Evolutionary conservation across 2,888 invertebrate genomes (phyloP).

Genomic region (Pseudococcus longispinus): DNA sequence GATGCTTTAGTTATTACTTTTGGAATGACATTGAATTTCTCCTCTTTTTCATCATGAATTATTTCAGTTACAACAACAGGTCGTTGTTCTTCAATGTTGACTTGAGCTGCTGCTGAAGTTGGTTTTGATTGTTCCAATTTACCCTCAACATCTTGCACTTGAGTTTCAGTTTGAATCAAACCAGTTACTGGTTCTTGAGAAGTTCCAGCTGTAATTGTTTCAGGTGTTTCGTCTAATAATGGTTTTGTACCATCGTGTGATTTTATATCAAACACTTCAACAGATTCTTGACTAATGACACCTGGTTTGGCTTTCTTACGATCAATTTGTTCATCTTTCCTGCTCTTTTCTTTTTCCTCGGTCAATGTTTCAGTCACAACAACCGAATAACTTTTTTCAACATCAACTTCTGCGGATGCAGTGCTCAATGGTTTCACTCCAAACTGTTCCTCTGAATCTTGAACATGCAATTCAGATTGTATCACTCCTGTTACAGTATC

Average conservation of each 20-base stretch:
- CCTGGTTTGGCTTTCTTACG: constrained; percentile 63
- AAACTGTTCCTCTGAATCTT: neutral
- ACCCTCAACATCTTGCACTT: constrained; percentile 62
- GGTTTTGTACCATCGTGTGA: neutral
- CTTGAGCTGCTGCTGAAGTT: constrained; percentile 15
- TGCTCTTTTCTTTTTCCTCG: constrained; percentile 62
- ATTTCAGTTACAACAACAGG: constrained; percentile 57
- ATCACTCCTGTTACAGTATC: neutral
- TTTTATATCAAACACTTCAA: constrained; percentile 62
- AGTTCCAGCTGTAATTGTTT: constrained; percentile 63
- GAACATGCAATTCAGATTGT: constrained; percentile 12
- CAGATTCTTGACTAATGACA: constrained; percentile 63
- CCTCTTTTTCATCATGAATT: constrained; percentile 54
- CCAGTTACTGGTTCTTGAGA: constrained; percentile 63
- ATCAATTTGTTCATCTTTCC: constrained; percentile 62
- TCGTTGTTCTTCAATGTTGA: constrained; percentile 60
- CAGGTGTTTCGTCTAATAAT: constrained; percentile 58
- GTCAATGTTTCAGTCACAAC: constrained; percentile 61
- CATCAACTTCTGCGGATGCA: constrained; percentile 17
- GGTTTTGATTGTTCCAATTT: neutral
- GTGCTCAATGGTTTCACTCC: neutral
- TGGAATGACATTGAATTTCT: neutral
- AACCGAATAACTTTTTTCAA: constrained; percentile 61
- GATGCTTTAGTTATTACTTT: constrained; percentile 59
- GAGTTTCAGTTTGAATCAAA: constrained; percentile 63